A percentile compares a stretch with the other conserved stretches of the same genome.
Conservation (phyloP, 2,888 invertebrate genomes). For the Tupiocoris notatus region DNA sequence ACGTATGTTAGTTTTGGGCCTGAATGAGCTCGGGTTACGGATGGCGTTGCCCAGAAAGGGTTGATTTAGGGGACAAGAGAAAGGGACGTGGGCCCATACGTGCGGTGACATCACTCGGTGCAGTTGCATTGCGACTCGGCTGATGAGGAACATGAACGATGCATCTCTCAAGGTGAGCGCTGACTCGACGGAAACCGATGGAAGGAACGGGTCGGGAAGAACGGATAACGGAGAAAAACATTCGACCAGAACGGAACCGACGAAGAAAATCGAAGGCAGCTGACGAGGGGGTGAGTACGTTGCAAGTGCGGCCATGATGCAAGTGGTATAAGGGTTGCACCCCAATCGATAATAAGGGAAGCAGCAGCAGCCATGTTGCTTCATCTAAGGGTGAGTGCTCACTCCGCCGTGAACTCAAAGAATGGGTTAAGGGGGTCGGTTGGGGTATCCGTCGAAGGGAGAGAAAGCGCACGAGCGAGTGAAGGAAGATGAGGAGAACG, state of each 20-base stretch:
- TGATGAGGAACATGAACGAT: too few species aligned
- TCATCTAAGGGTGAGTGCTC: constrained; percentile 45
- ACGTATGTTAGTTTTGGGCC: not conserved
- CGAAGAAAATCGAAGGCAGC: constrained; percentile 12
- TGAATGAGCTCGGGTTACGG: not conserved
- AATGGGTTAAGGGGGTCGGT: constrained; percentile 39
- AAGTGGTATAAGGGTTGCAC: constrained; percentile 43
- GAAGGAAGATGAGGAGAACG: not conserved
- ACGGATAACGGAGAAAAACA: not conserved
- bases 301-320: constrained; percentile 44
- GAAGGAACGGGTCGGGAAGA: not conserved
- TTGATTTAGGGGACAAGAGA: not conserved
- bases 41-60: too few species aligned
- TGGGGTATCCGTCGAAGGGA: not conserved
- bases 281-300: constrained; percentile 11
- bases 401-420: constrained; percentile 47
- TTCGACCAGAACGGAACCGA: not conserved
- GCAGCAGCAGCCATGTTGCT: constrained; percentile 45
- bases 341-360: constrained; percentile 47
- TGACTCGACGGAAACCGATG: too few species aligned
- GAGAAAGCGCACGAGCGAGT: too few species aligned
- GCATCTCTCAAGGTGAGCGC: too few species aligned
- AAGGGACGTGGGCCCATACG: not conserved
- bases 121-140: too few species aligned
- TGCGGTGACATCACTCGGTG: not conserved